A percentile compares a stretch with the other conserved stretches of the same genome.
Evolutionary conservation across 2,797 vertebrate species (phyloP).

Genomic region (Morelia viridis): DNA sequence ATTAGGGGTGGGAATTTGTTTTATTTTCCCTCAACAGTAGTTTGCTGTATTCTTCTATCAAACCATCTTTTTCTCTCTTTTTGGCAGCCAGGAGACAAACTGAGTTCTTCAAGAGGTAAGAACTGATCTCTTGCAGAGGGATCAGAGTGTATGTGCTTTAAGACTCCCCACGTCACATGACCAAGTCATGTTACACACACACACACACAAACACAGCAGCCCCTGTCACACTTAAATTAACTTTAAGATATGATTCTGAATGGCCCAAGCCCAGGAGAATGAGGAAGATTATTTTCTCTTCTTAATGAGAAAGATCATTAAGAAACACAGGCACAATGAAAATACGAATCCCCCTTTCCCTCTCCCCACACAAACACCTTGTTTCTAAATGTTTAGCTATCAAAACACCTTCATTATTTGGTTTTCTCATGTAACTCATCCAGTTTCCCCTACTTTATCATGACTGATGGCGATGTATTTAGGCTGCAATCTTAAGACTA

Average conservation of each 20-base stretch:
- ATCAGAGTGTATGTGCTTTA: background rate
- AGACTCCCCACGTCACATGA: background rate
- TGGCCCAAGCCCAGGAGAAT: background rate
- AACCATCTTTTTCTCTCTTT: background rate
- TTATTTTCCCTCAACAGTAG: background rate
- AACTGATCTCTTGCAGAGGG: background rate
- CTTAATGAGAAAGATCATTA: background rate
- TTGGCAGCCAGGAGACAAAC: background rate
- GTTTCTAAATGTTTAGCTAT: background rate
- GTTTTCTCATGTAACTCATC: background rate
- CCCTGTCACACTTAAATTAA: background rate
- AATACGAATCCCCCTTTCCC: background rate
- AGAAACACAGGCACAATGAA: background rate
- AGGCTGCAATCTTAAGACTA: background rate
- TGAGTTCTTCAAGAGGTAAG: background rate
- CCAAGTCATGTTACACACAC: too few species aligned
- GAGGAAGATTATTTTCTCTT: background rate
- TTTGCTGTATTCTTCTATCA: background rate
- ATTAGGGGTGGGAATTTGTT: background rate
- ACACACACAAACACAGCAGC: background rate
- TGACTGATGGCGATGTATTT: background rate
- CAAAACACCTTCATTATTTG: background rate
- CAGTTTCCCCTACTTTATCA: background rate
- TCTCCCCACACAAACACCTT: too few species aligned
- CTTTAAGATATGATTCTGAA: background rate